Percentiles rank a stretch among this genome's conserved stretches.
Conservation (phyloP, 1,140 invertebrate genomes). For the Sitobion miscanthi region DNA sequence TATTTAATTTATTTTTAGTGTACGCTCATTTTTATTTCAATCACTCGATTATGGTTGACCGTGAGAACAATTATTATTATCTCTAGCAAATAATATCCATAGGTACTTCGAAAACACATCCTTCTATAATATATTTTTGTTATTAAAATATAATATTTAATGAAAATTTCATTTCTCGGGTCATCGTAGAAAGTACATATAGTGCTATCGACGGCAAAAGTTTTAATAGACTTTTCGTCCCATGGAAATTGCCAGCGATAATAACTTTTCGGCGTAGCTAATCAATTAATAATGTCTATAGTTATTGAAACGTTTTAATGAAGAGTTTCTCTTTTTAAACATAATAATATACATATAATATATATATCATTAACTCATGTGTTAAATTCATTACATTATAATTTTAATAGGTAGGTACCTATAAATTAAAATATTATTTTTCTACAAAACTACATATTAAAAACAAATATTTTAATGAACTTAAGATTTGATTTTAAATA, state of each 20-base stretch:
- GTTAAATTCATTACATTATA: background rate
- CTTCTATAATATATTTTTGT: background rate
- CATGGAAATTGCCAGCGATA: slow-evolving; percentile 26
- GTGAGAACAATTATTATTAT: background rate
- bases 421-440: background rate
- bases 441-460: background rate
- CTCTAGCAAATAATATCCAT: background rate
- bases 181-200: background rate
- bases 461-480: background rate
- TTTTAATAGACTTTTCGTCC: slow-evolving; percentile 40
- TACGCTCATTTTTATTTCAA: background rate
- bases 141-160: background rate
- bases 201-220: background rate
- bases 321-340: background rate
- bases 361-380: background rate
- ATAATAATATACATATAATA: background rate
- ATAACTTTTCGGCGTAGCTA: background rate
- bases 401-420: background rate
- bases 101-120: background rate
- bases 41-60: background rate
- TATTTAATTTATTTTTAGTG: background rate
- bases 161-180: background rate
- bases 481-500: background rate
- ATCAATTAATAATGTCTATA: slow-evolving; percentile 1
- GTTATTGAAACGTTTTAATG: slow-evolving; percentile 8